Evolutionary conservation across 30 jellyfish, hydroid and myxozoan species (phyloP), one percentile per base, ranked within the genome.

Genomic region (Aurelia sp.): DNA sequence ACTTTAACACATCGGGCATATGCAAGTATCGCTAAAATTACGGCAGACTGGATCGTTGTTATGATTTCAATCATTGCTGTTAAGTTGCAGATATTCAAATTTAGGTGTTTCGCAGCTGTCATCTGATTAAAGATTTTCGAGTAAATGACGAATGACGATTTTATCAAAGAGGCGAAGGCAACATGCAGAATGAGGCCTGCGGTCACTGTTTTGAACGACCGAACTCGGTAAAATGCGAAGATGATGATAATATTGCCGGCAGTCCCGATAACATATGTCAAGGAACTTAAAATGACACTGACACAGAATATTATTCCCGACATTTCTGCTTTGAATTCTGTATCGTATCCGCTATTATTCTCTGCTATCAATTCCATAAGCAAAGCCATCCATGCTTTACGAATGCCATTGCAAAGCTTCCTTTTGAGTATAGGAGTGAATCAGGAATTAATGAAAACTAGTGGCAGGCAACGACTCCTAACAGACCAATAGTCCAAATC

Each of bases 121-220:
- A 71, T 17, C 48, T 33, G 76, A 51, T 72, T 84, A 20, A 84
- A 67, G 88, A 84, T 44, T 33, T 84, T 84, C 6, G 93, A 84
- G 70, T 84, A 84, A 41, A 84, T 68, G 24, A 84, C 82, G 35
- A 84, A 72, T 33, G 92, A 69, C 4, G 93, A 84, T 33, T 61
- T 59, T 11, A 72, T 40, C 33, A 69, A 58, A 20, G 81, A 59
- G 9, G 47, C 74, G 58, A 84, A 15, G 0, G 82, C 41, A 5
- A 84, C 44, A 30, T 84, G 93, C 63, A 38, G 55, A 40, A 72
- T 33, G n/a, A 84, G 57, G 69, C 69, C 27, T 59, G 69, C 13
- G 16, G 69, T 18, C 10, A 15, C 69, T 73, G 72, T 48, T 47
- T 67, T 33, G 4, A 30, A 19, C 8, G 35, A 16, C 22, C 72